These are phyloP conservation scores for Rhinatrema bivittatum DNA, from an alignment of 2,797 vertebrate genomes.

Conservation along the genomic window DNA sequence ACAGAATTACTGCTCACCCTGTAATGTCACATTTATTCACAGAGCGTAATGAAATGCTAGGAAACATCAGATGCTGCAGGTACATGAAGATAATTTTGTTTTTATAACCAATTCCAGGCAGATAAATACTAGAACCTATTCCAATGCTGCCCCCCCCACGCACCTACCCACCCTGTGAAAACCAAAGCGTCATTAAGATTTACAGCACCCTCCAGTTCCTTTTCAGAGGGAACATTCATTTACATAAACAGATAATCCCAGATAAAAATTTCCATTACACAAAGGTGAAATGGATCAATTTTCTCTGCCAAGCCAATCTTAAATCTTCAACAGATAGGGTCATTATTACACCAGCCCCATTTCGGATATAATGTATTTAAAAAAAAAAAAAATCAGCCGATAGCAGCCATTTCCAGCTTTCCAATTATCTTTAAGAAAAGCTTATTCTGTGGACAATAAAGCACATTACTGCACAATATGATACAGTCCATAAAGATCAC, in stretches of 20 bases:
- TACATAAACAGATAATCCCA: conserved; percentile 99
- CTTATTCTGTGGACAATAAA: conserved; percentile 99
- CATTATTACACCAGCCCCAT: conserved; percentile 96
- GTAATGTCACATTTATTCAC: too few species aligned
- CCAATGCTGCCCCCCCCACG: conserved; percentile 62
- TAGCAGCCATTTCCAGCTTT: conserved; percentile 96
- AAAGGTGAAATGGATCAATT: conserved; percentile 99
- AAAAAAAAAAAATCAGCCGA: conserved; percentile 78
- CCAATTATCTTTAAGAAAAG: conserved; percentile 99
- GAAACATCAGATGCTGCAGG: conserved; percentile 61
- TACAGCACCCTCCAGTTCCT: conserved; percentile 81
- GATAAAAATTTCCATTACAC: conserved; percentile 99
- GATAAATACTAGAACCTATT: conserved; percentile 65
- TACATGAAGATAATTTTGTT: conserved; percentile 65
- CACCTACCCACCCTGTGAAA: too few species aligned
- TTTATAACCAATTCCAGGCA: conserved; percentile 68
- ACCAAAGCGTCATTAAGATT: conserved; percentile 88
- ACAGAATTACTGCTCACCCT: too few species aligned
- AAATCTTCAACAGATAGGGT: conserved; percentile 96
- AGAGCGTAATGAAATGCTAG: too few species aligned
- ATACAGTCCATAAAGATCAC: conserved; percentile 99
- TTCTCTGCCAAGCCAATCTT: conserved; percentile 99
- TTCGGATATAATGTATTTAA: conserved; percentile 97
- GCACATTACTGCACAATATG: conserved; percentile 99
- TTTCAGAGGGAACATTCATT: conserved; percentile 87